Base-by-base conservation (phyloP, 2,888 invertebrate species). In the Philhelius pedissequus region DNA sequence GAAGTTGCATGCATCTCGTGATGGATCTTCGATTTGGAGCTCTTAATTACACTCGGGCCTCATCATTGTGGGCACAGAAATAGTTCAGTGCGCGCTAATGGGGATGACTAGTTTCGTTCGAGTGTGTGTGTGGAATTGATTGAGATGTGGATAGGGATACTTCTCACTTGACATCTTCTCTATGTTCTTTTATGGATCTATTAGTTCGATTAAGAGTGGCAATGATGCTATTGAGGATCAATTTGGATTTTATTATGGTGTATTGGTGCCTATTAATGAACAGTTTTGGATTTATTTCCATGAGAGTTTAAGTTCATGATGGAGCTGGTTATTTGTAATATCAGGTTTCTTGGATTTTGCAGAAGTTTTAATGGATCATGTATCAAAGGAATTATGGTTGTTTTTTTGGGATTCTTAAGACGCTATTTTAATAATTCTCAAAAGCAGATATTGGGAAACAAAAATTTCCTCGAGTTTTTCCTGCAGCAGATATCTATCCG, bases 1-100 rank as follows among this genome's bases (percentile, higher is more conserved):
- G 6, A 30, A 77, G 64, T 35, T 35, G 58, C 60, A 66, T 77
- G 52, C 56, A 70, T 69, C 78, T 70, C 62, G 58, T 40, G 75
- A 84, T 84, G 79, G 75, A 84, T 84, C 68, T 76, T 80, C 75
- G 84, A 80, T 80, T 79, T 79, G 75, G 70, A 62, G 9, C 78
- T 75, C 78, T 83, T 83, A 83, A 83, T 79, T 80, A 71, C 79
- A 38, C 48, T 68, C 48, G 70, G 54, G 62, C 71, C 45, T 71
- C 75, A 75, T 79, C 75, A 45, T 32, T 74, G 56, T 35, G 54
- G 48, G 5, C 66, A 68, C 84, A 62, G 50, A 76, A 79, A 80
- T 82, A 79, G 70, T 45, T 60, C 22, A 13, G 20, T 25, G 68
- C 25, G 68, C 25, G 48, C 62, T 71, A 69, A 69, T 69, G 62